Evolutionary conservation across 2,888 invertebrate species (phyloP), one percentile per base, ranked within the genome.

Genomic region (Meiosimyza decipiens): DNA sequence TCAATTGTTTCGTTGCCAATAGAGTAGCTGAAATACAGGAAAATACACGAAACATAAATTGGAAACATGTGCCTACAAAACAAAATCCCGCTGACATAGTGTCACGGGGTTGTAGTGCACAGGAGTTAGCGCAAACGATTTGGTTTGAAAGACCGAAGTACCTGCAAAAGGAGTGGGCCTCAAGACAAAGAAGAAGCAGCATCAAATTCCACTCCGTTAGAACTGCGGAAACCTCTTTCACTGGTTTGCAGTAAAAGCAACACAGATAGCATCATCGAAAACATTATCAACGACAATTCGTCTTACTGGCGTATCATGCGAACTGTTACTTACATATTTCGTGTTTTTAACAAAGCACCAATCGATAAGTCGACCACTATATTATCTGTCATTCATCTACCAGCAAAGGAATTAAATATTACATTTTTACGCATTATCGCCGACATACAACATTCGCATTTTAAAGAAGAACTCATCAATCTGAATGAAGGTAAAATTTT

Each of bases 1-100:
- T n/a, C n/a, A n/a, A n/a, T n/a, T n/a, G n/a, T n/a, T 75, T 78
- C 47, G 77, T 76, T 7, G 75, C 72, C 9, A 77, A 78, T 67
- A 64, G 71, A 18, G 52, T 75, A 5, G 60, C 75, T 1, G 70
- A 73, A 57, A 33, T 77, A 4, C 75, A 76, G 55, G 71, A 76
- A n/a, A n/a, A n/a, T n/a, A n/a, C n/a, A n/a, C n/a, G n/a, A n/a
- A 52, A 50, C 3, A 28, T 59, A 3, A n/a, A n/a, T n/a, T 75
- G 75, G 73, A 72, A 59, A 47, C 72, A 75, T 51, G 73, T 74
- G 1, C 71, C 68, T n/a, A 67, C 54, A n/a, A 57, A 65, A 6
- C 28, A 71, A 13, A 75, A 75, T 33, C 74, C 74, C 4, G 75
- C 74, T 57, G 72, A 73, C 33, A 59, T 75, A 6, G 74, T 75